phyloP scores from a whole-genome alignment of 2,113 vertebrate species.

The Pygoscelis adeliae region DNA sequence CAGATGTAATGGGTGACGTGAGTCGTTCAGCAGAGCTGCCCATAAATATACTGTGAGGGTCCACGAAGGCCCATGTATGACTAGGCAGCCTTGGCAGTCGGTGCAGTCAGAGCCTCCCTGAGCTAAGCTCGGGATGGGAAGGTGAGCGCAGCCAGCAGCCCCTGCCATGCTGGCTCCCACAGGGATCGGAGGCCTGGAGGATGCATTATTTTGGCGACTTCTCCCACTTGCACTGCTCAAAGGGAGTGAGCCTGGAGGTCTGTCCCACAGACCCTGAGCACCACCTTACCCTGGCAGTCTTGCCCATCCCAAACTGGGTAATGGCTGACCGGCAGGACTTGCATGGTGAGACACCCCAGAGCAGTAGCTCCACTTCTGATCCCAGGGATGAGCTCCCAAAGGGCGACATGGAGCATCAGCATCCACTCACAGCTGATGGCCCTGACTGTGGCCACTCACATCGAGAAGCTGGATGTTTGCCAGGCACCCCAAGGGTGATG shows the following conservation, averaged over 20 bases:
- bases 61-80: too few species aligned
- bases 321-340: background rate
- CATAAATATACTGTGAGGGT: background rate
- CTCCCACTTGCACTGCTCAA: background rate
- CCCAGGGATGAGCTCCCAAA: background rate
- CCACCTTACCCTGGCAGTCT: background rate
- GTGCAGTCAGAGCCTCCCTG: background rate
- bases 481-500: background rate
- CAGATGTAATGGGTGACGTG: background rate
- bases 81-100: background rate
- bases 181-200: background rate
- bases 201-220: background rate
- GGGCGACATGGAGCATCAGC: background rate
- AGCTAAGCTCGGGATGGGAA: accelerated
- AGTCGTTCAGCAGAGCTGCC: background rate
- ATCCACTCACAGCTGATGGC: background rate
- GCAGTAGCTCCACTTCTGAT: background rate
- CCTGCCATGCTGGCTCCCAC: accelerated
- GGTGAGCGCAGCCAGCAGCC: background rate
- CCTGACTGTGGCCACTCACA: background rate
- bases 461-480: background rate
- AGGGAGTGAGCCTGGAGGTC: background rate
- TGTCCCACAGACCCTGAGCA: background rate
- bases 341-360: background rate
- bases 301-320: background rate